Percentiles rank a stretch among this genome's conserved stretches.
Evolutionary conservation across 1,140 invertebrate species (phyloP).

Genomic region (Calephelis nemesis): DNA sequence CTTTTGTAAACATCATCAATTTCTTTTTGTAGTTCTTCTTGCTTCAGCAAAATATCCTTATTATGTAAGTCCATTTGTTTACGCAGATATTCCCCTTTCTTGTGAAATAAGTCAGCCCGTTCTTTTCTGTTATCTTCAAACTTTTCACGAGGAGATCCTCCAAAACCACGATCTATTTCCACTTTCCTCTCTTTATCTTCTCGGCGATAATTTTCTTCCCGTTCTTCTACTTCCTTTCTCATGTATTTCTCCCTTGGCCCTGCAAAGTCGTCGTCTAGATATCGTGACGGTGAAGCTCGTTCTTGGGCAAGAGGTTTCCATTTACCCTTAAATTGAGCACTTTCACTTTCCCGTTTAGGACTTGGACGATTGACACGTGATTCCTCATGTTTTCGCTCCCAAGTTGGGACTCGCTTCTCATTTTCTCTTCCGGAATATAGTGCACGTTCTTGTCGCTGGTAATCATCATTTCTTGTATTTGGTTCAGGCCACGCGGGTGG

Average conservation of each 20-base stretch:
- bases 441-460: slow-evolving; percentile 27
- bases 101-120: slow-evolving; percentile 25
- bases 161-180: slow-evolving; percentile 30
- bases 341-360: background rate
- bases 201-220: slow-evolving; percentile 26
- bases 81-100: slow-evolving; percentile 36
- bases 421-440: slow-evolving; percentile 30
- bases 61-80: slow-evolving; percentile 35
- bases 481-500: slow-evolving; percentile 59
- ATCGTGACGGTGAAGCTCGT: slow-evolving; percentile 14
- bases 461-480: slow-evolving; percentile 28
- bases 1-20: slow-evolving; percentile 64
- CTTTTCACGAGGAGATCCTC: slow-evolving; percentile 25
- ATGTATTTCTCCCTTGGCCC: slow-evolving; percentile 20
- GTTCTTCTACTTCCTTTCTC: slow-evolving; percentile 33
- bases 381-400: slow-evolving; percentile 34
- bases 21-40: slow-evolving; percentile 50
- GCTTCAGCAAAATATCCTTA: slow-evolving; percentile 40
- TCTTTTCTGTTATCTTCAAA: slow-evolving; percentile 30
- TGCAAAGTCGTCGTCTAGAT: slow-evolving; percentile 16
- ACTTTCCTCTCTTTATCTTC: slow-evolving; percentile 32
- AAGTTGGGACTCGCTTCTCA: slow-evolving; percentile 26
- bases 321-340: slow-evolving; percentile 11
- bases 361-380: background rate
- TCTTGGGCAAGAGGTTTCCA: slow-evolving; percentile 25